Percentiles rank a stretch among this genome's conserved stretches.
phyloP scores from a whole-genome alignment of 2,888 invertebrate species.

The Eristalis pertinax region DNA sequence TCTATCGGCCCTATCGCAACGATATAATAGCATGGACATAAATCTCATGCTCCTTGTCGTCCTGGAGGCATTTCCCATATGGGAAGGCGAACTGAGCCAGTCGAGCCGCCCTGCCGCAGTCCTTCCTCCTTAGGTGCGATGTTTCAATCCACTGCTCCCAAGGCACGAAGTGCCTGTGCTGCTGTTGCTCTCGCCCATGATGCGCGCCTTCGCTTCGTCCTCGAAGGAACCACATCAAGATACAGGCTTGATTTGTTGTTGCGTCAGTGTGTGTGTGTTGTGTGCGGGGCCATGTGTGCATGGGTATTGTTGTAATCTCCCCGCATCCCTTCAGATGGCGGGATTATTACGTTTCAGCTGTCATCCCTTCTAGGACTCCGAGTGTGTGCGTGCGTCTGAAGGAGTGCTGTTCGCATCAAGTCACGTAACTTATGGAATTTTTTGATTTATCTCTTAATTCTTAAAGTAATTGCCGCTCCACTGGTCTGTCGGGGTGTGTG shows the following conservation, averaged over 20 bases:
- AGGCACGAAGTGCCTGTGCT: constrained; percentile 38
- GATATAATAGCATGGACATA: constrained; percentile 48
- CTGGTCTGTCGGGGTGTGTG: constrained; percentile 7
- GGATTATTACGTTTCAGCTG: constrained; percentile 25
- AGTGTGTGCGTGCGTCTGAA: constrained; percentile 1
- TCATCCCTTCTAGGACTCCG: not conserved
- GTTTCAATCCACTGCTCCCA: constrained; percentile 58
- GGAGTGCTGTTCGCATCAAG: constrained; percentile 26
- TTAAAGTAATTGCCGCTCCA: constrained; percentile 56
- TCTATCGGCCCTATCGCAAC: constrained; percentile 22
- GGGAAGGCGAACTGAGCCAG: constrained; percentile 31
- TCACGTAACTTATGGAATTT: constrained; percentile 63
- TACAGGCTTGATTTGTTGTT: constrained; percentile 55
- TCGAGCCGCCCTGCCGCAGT: not conserved
- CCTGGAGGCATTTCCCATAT: constrained; percentile 51
- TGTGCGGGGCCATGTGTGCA: not conserved
- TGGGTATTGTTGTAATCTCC: constrained; percentile 59
- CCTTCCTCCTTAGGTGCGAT: constrained; percentile 44
- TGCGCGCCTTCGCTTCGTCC: not conserved
- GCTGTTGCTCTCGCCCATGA: not conserved
- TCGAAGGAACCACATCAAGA: constrained; percentile 45
- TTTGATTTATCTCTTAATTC: constrained; percentile 48
- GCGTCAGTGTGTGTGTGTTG: not conserved
- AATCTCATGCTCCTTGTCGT: constrained; percentile 35
- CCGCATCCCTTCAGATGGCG: constrained; percentile 49